Evolutionary conservation across 2,797 vertebrate genomes (phyloP), one percentile per base, ranked within the genome.

Genomic region (Denticeps clupeoides): DNA sequence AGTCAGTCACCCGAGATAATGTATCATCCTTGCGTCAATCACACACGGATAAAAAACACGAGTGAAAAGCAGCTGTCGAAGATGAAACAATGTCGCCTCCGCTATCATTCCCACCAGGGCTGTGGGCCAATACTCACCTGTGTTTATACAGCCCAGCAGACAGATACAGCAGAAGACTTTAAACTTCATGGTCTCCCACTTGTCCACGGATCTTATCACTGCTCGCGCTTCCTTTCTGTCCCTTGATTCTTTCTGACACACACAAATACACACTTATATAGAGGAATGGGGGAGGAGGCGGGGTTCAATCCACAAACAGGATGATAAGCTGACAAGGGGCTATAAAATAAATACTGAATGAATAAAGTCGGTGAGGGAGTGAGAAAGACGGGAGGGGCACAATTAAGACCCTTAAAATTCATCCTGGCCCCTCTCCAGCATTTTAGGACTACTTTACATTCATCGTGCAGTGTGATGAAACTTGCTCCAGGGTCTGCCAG

Each of bases 401-500:
- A 73, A 73, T 60, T 58, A 54, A 55, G 52, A 67, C 71, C 79
- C 75, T 85, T 85, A 74, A 82, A 73, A 83, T 82, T 80, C 82
- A 76, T 23, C 49, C 16, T 53, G 80, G 79, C 75, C 50, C 32
- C 41, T 7, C 45, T 74, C 79, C 81, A 82, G 74, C 63, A 57
- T 73, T 78, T 72, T 43, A 63, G n/a, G 64, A 55, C 80, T 79
- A 75, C 77, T 85, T 83, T 79, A 79, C 77, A 85, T 83, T 78
- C 80, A 79, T 50, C 69, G 74, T 55, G 75, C 63, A 78, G 75
- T 71, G 73, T 68, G 42, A 46, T 45, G 62, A 71, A 48, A 77
- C 75, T 78, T 72, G 81, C 63, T 56, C 50, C 55, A 49, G 67
- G 67, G 53, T 63, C 58, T 56, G 69, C 65, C 69, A 54, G 25